Base-by-base conservation (phyloP, 1,140 invertebrate species). In the Ceratina japonica region DNA sequence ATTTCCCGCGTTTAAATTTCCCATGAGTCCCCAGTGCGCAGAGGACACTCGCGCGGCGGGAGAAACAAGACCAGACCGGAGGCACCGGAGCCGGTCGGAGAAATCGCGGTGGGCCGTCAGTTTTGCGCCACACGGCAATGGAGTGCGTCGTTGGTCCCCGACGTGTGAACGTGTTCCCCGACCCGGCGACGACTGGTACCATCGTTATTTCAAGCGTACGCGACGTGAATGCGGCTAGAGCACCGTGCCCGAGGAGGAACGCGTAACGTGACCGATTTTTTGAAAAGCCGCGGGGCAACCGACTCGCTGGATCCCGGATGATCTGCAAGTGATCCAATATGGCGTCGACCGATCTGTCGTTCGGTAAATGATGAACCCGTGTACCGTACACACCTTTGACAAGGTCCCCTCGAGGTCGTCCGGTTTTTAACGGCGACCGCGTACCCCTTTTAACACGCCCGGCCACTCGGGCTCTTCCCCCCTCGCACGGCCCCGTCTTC, bases 341-440 rank as follows among this genome's bases (percentile, higher is more conserved):
- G 91, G 91, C 91, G 91, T 91, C 91, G 86, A 92, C 90, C 86
- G 91, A 92, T 91, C 90, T 92, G 86, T 92, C 91, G 86, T 92
- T 90, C 88, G 91, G 91, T 92, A 92, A 92, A 90, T 90, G 86
- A 86, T 78, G 63, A 86, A 64, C 70, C 65, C 54, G 75, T 78
- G 56, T 65, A 64, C 56, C 66, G 64, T 65, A 54, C 58, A 22
- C 61, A 44, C 44, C 68, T 79, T 76, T 69, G 77, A 81, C 73
- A 87, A 82, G 79, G 85, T 81, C 82, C 68, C 59, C 66, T 51
- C 82, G 78, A 84, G 86, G 85, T 87, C 83, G 78, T 82, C 81
- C 71, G 81, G 79, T 87, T 84, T 71, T 75, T 71, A 63, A 72
- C 54, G 80, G 54, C 70, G 27, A 16, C 37, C 73, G 18, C 37